Evolutionary conservation across 2,888 invertebrate species (phyloP).

Genomic region (Frankliniella intonsa): DNA sequence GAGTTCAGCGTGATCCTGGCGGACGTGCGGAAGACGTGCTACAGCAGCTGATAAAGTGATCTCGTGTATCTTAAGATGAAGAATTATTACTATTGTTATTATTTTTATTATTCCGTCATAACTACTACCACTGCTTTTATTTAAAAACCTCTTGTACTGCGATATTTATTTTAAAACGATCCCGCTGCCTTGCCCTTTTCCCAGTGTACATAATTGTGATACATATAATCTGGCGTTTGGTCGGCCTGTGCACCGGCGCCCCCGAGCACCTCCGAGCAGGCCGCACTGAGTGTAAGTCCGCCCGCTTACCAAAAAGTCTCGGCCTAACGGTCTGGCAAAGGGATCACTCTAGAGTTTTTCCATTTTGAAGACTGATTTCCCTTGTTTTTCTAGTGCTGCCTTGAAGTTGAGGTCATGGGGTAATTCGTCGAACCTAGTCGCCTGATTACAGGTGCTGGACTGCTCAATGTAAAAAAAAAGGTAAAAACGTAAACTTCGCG

Average conservation of each 20-base stretch:
- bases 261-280: no score
- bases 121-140: slow-evolving; percentile 11
- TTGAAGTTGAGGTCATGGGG: neutral
- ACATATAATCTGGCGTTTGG: neutral
- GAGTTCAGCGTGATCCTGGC: slow-evolving; percentile 86
- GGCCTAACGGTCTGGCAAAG: no score
- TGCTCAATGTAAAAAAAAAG: slow-evolving; percentile 17
- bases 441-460: slow-evolving; percentile 16
- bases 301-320: neutral
- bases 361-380: slow-evolving; percentile 3
- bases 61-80: neutral
- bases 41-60: slow-evolving; percentile 55
- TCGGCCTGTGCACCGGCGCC: no score
- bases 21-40: slow-evolving; percentile 81
- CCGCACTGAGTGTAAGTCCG: no score
- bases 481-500: neutral
- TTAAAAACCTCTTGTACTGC: slow-evolving; percentile 23
- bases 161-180: slow-evolving; percentile 14
- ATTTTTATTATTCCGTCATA: neutral
- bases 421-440: neutral
- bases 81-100: slow-evolving; percentile 10
- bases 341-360: neutral
- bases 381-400: neutral
- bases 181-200: neutral
- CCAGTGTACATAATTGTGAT: neutral